Evolutionary conservation across 1,140 invertebrate genomes (phyloP).

Genomic region (Temnothorax curvispinosus): DNA sequence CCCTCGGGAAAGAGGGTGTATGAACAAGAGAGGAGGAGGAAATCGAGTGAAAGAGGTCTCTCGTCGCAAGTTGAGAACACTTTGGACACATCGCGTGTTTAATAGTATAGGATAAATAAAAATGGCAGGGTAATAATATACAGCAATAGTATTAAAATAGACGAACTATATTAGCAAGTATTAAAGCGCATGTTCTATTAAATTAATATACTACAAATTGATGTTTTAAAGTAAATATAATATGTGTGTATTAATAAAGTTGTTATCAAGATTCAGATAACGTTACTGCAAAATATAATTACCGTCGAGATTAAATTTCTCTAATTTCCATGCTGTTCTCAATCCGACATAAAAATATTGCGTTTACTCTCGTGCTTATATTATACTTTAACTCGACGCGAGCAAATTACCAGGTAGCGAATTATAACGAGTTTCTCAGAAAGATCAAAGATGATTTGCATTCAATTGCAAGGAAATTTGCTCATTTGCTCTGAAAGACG

Average conservation of each 20-base stretch:
- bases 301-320: constrained; percentile 30
- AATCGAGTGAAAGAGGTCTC: neutral
- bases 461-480: constrained; percentile 51
- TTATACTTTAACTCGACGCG: neutral
- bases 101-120: constrained; percentile 7
- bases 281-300: constrained; percentile 15
- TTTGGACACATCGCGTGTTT: constrained; percentile 22
- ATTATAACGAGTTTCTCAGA: constrained; percentile 47
- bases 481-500: constrained; percentile 31
- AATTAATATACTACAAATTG: neutral
- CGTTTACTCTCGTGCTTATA: neutral
- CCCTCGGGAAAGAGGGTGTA: constrained; percentile 22
- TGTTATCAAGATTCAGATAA: constrained; percentile 1
- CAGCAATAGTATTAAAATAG: constrained; percentile 1
- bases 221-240: neutral
- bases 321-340: constrained; percentile 11
- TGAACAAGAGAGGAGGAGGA: neutral
- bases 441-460: constrained; percentile 41
- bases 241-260: constrained; percentile 7
- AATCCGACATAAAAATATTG: constrained; percentile 33
- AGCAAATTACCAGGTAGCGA: constrained; percentile 28
- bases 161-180: neutral
- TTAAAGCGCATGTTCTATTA: constrained; percentile 8
- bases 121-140: neutral
- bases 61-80: neutral